Percentiles rank a stretch among this genome's conserved stretches.
These are phyloP conservation scores for Cephalopachus bancanus DNA, from an alignment of 2,797 vertebrate genomes.

Conservation along the genomic window DNA sequence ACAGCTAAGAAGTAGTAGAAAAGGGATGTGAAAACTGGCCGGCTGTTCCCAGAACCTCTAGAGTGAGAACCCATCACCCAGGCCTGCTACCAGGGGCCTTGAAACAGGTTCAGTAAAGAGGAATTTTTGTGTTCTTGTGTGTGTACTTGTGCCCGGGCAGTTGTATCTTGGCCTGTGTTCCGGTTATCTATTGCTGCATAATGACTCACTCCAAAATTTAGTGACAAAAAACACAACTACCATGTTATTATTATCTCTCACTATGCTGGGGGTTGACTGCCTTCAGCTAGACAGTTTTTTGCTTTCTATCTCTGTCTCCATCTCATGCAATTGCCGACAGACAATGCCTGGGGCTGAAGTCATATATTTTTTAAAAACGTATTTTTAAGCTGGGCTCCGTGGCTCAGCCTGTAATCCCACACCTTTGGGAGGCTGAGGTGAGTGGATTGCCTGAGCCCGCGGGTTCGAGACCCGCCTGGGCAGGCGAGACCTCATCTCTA, in stretches of 20 bases:
- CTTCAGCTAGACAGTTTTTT: neutral
- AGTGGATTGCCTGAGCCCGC: too few species aligned
- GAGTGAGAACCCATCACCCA: neutral
- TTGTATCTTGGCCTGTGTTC: neutral
- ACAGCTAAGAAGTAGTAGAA: neutral
- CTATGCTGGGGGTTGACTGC: neutral
- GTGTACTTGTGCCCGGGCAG: too few species aligned
- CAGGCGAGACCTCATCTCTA: too few species aligned
- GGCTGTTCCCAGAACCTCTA: neutral
- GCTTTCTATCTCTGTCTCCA: neutral
- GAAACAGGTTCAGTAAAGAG: neutral
- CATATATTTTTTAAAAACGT: neutral
- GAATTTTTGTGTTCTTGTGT: neutral
- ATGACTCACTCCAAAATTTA: constrained; percentile 31
- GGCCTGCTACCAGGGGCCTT: neutral
- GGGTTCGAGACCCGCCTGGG: too few species aligned
- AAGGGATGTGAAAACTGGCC: neutral
- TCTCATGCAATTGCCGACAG: neutral
- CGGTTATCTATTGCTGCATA: neutral
- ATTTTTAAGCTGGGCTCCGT: neutral
- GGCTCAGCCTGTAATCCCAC: too few species aligned
- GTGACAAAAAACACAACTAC: neutral
- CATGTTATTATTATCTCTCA: neutral
- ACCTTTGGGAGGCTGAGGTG: too few species aligned
- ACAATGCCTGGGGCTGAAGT: neutral